These are phyloP conservation scores for Amphipoea lucens DNA, from an alignment of 2,888 invertebrate species.

Conservation along the genomic window DNA sequence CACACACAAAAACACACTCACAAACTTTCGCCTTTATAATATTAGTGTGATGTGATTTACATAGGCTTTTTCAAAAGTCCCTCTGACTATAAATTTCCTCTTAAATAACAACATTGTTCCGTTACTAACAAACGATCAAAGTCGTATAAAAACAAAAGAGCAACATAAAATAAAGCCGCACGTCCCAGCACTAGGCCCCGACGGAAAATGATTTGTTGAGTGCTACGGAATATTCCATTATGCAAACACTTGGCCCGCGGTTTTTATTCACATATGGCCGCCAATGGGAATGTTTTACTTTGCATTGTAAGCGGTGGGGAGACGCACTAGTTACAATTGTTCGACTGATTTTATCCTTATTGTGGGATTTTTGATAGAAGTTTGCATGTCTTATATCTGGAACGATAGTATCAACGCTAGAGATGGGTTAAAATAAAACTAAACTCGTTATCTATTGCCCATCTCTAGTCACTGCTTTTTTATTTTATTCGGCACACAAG, in stretches of 20 bases:
- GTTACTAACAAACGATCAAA: not conserved
- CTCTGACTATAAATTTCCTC: too few relatives aligned
- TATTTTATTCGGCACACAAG: not conserved
- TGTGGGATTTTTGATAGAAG: not conserved
- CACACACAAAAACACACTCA: too few relatives aligned
- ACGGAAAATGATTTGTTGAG: slow-evolving; percentile 74
- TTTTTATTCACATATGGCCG: slow-evolving; percentile 59
- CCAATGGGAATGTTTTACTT: slow-evolving; percentile 47
- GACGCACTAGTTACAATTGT: slow-evolving; percentile 15
- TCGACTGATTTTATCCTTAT: not conserved
- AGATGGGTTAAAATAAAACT: not conserved
- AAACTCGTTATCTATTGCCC: not conserved
- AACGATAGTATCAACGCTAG: not conserved
- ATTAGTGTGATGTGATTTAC: too few relatives aligned
- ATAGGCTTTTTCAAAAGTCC: too few relatives aligned
- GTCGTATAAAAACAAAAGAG: slow-evolving; percentile 16
- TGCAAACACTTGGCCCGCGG: slow-evolving; percentile 67
- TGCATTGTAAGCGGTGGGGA: slow-evolving; percentile 17
- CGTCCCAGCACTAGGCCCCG: slow-evolving; percentile 62
- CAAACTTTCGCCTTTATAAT: too few relatives aligned
- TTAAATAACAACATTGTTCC: not conserved
- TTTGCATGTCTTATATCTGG: not conserved
- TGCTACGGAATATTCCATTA: slow-evolving; percentile 69
- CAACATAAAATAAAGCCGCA: slow-evolving; percentile 22
- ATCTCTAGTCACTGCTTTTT: not conserved